phyloP scores from a whole-genome alignment of 30 jellyfish, hydroid and myxozoan species.

The Hydractinia symbiolongicarpus region DNA sequence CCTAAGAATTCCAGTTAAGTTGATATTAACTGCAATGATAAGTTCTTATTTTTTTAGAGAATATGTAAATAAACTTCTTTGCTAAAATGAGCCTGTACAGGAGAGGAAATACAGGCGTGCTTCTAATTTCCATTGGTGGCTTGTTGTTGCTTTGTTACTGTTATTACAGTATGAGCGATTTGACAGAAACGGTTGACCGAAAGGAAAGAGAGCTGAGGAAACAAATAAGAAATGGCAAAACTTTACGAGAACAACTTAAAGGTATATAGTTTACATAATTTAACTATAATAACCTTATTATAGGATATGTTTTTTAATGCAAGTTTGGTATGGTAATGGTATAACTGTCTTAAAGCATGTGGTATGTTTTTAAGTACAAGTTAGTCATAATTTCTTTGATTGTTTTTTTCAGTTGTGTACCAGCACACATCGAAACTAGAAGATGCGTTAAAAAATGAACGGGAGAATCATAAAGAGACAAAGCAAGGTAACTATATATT shows the following conservation, averaged over 20 bases:
- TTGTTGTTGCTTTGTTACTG: not conserved
- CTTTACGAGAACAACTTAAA: not conserved
- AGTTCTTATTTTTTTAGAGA: not conserved
- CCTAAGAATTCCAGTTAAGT: too few species aligned
- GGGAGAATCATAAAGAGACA: conserved; percentile 60
- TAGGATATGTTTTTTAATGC: not conserved
- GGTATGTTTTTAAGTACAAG: too few species aligned
- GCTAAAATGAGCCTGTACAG: not conserved
- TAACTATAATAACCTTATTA: not conserved
- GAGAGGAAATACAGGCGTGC: not conserved
- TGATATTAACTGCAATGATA: too few species aligned
- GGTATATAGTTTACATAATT: not conserved
- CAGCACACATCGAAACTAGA: conserved; percentile 75
- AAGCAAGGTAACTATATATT: conserved; percentile 48
- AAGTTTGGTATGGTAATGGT: too few species aligned
- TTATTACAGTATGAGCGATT: not conserved
- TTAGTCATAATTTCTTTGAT: not conserved
- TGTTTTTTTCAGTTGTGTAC: conserved; percentile 63
- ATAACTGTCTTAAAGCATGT: too few species aligned
- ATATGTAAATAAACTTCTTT: not conserved
- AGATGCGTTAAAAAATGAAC: conserved; percentile 55
- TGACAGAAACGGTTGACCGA: not conserved
- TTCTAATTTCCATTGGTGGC: not conserved
- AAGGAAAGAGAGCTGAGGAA: not conserved
- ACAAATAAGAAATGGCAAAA: not conserved